Conservation (phyloP, 2,113 vertebrate genomes). For the Sylvietta virens region DNA sequence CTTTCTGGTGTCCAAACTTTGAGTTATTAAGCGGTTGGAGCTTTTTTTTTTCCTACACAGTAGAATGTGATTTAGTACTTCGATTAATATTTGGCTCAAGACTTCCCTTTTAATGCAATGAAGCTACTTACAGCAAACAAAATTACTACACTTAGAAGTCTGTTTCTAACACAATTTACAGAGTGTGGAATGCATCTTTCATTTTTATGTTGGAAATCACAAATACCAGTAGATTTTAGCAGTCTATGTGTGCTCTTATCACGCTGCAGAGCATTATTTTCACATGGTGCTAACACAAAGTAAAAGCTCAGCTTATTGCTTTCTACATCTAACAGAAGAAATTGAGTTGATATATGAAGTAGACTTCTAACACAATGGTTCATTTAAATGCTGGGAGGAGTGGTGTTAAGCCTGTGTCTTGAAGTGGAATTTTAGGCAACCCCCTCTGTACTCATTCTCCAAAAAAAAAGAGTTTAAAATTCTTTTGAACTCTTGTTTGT, state of each 20-base stretch:
- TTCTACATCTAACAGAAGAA: neutral
- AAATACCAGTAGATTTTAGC: neutral
- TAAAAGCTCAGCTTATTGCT: neutral
- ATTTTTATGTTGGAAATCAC: neutral
- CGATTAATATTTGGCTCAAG: neutral
- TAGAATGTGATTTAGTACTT: neutral
- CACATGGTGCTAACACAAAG: neutral
- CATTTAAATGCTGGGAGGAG: neutral
- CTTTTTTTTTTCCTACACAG: neutral
- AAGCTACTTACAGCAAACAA: neutral
- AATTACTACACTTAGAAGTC: neutral
- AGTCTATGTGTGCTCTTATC: neutral
- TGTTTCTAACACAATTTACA: neutral
- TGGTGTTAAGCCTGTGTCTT: neutral
- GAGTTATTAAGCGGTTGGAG: neutral
- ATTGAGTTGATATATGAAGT: neutral
- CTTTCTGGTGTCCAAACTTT: neutral
- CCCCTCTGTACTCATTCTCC: neutral
- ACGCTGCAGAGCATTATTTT: neutral
- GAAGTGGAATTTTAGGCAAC: neutral
- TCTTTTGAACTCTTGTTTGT: neutral
- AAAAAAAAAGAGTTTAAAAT: neutral
- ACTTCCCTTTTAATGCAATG: neutral
- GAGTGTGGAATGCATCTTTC: neutral
- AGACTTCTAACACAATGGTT: neutral